Evolutionary conservation across 1,140 invertebrate species (phyloP).

Genomic region (Aphidius gifuensis): DNA sequence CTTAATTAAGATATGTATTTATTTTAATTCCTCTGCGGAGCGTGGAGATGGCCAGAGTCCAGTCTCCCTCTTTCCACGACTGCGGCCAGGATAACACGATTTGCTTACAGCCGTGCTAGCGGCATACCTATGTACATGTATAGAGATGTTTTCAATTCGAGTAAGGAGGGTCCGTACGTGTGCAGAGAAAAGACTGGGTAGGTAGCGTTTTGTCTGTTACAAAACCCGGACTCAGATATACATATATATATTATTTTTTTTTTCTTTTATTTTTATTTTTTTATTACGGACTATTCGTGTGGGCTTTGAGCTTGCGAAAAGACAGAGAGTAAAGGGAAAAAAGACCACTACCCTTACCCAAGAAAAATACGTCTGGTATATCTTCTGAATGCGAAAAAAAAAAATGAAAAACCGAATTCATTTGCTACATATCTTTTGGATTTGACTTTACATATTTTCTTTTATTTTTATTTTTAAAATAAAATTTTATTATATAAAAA

Average conservation of each 20-base stretch:
- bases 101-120: conserved; percentile 43
- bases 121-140: conserved; percentile 23
- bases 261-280: neutral
- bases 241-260: too few relatives aligned
- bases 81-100: conserved; percentile 47
- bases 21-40: conserved; percentile 50
- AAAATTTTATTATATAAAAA: neutral
- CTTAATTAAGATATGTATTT: conserved; percentile 57
- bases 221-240: conserved; percentile 1
- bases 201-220: conserved; percentile 14
- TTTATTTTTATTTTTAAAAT: neutral
- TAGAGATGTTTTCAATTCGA: conserved; percentile 51
- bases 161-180: conserved; percentile 37
- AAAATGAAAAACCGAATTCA: conserved; percentile 12
- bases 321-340: conserved; percentile 4
- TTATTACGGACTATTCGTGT: conserved; percentile 11
- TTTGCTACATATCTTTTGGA: conserved; percentile 12
- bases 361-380: conserved; percentile 15
- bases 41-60: conserved; percentile 34
- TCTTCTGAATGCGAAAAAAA: neutral
- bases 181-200: conserved; percentile 8
- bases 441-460: neutral
- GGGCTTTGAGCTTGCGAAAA: conserved; percentile 13
- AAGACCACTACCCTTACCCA: neutral
- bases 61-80: conserved; percentile 31